phyloP scores from a whole-genome alignment of 2,113 vertebrate species.

The Platycercus adscitus region DNA sequence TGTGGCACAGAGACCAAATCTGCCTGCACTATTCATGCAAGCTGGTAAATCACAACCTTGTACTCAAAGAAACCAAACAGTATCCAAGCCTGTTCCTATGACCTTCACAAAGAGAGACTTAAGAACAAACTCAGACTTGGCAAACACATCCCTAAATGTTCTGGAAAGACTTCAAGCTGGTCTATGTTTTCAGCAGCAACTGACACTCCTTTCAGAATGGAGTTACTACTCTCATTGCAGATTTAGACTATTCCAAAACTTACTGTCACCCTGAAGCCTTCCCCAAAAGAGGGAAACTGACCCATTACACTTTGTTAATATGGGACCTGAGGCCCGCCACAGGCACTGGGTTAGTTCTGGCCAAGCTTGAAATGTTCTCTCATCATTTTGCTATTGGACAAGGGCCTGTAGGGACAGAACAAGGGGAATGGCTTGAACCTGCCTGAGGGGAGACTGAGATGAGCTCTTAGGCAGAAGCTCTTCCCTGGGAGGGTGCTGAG shows the following conservation, averaged over 20 bases:
- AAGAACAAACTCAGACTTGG: not conserved
- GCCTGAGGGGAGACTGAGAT: not conserved
- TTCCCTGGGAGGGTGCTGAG: too few relatives aligned
- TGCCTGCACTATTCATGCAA: rapidly evolving
- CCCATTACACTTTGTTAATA: not conserved
- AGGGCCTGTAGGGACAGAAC: not conserved
- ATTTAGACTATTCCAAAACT: not conserved
- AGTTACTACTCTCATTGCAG: not conserved
- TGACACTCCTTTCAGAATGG: not conserved
- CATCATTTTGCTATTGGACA: not conserved
- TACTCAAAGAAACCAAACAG: not conserved
- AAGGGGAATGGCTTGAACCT: not conserved
- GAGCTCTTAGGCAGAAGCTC: not conserved
- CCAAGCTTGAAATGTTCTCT: not conserved
- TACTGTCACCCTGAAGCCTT: not conserved
- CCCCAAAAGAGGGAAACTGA: not conserved
- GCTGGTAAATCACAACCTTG: not conserved
- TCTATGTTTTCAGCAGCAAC: not conserved
- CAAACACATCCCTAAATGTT: not conserved
- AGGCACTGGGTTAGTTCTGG: not conserved
- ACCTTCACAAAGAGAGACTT: not conserved
- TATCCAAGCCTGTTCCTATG: not conserved
- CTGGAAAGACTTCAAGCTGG: not conserved
- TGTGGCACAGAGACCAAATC: not conserved
- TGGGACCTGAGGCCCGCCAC: not conserved